These are phyloP conservation scores for Lycaon pictus DNA, from an alignment of 2,113 vertebrate species.

Conservation along the genomic window DNA sequence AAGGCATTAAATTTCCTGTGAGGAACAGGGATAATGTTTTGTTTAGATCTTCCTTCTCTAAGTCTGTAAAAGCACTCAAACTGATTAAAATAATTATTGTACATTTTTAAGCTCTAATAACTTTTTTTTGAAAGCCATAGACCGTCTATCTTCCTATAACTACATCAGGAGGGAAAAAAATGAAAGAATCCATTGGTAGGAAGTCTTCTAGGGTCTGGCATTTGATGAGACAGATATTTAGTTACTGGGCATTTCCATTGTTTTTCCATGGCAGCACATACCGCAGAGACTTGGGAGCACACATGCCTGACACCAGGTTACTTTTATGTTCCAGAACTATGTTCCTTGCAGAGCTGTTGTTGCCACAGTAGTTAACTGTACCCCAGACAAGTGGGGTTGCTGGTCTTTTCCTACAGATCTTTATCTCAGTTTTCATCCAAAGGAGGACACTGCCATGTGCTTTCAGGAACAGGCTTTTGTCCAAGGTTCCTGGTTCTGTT, in stretches of 20 bases:
- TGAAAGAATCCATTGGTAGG: too few species aligned
- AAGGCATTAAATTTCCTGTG: not conserved
- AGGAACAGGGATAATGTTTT: not conserved
- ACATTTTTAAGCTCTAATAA: not conserved
- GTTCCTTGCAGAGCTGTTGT: not conserved
- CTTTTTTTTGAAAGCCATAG: not conserved
- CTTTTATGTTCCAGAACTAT: not conserved
- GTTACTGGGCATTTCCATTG: not conserved
- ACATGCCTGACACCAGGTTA: not conserved
- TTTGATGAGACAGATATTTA: not conserved
- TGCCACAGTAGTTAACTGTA: not conserved
- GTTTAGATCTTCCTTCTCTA: not conserved
- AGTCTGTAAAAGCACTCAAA: not conserved
- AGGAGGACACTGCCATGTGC: not conserved
- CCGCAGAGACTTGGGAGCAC: not conserved
- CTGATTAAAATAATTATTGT: not conserved
- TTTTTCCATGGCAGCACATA: not conserved
- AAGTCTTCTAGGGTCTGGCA: not conserved
- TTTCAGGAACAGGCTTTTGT: not conserved
- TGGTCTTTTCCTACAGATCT: not conserved
- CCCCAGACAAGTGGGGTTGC: not conserved
- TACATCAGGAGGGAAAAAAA: not conserved
- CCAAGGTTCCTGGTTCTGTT: not conserved
- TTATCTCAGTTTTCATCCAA: not conserved
- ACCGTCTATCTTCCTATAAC: not conserved